Conservation (phyloP, 2,797 vertebrate species). For the Sciaenops ocellatus region DNA sequence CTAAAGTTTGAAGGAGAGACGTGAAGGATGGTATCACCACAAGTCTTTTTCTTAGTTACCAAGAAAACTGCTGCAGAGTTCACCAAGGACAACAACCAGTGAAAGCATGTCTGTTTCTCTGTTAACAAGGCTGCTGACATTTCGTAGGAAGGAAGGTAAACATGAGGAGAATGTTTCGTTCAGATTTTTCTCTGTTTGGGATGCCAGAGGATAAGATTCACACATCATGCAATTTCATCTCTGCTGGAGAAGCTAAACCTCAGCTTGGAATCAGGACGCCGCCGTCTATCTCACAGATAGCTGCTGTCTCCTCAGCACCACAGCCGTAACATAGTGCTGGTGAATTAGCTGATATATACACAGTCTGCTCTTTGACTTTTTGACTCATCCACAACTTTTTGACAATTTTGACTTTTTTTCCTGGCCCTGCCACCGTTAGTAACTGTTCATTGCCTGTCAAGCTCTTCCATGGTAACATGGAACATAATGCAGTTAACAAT, state of each 20-base stretch:
- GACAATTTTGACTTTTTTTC: neutral
- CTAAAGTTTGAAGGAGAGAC: neutral
- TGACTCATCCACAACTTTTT: neutral
- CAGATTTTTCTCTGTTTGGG: slow-evolving; percentile 6
- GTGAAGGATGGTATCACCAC: neutral
- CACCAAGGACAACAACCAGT: neutral
- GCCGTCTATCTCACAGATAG: neutral
- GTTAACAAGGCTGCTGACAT: slow-evolving; percentile 34
- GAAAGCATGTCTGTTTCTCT: neutral
- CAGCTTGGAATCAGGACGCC: neutral
- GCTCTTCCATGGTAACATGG: neutral
- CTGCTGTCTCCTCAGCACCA: neutral
- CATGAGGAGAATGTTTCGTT: neutral
- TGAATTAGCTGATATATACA: neutral
- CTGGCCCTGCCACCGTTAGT: neutral
- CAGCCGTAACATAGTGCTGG: neutral
- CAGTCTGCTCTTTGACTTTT: neutral
- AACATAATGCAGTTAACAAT: neutral
- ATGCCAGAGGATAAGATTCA: slow-evolving; percentile 13
- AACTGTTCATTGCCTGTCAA: neutral
- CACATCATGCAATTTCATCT: slow-evolving; percentile 14
- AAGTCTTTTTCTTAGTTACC: neutral
- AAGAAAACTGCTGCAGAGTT: neutral
- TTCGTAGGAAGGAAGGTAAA: slow-evolving; percentile 2
- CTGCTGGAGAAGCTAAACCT: slow-evolving; percentile 3